phyloP scores from a whole-genome alignment of 2,888 invertebrate genomes.

The Platynereis dumerilii region DNA sequence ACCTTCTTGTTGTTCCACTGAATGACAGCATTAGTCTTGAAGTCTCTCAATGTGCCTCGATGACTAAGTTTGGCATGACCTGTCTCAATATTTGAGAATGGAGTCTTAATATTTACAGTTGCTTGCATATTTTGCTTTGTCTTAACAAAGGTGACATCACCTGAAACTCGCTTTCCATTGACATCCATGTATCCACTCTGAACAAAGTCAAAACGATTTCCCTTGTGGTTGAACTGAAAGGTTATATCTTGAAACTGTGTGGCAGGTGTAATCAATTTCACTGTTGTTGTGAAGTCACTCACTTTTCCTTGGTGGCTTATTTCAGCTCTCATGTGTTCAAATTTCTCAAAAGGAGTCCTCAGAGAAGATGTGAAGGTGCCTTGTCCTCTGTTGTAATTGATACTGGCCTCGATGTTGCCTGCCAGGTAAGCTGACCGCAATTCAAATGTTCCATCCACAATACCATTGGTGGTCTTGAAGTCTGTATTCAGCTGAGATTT shows the following conservation, averaged over 20 bases:
- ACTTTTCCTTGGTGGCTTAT: neutral
- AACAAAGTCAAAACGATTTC: slow-evolving; percentile 24
- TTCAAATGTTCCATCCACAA: neutral
- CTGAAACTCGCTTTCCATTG: neutral
- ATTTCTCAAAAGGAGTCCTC: neutral
- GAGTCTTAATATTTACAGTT: slow-evolving; percentile 21
- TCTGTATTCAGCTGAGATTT: slow-evolving; percentile 1
- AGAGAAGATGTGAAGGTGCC: neutral
- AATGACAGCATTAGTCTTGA: slow-evolving; percentile 11
- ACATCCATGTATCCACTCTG: slow-evolving; percentile 9
- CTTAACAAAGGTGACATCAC: slow-evolving; percentile 8
- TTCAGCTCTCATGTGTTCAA: neutral
- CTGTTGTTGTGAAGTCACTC: slow-evolving; percentile 13
- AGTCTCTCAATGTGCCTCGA: slow-evolving; percentile 24
- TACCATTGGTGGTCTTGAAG: neutral
- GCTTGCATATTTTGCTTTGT: neutral
- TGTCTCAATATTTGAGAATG: slow-evolving; percentile 11
- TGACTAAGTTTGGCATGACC: slow-evolving; percentile 14
- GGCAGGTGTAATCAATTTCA: slow-evolving; percentile 14
- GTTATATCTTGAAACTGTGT: neutral
- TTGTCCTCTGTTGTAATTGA: too few relatives aligned
- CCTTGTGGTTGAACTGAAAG: slow-evolving; percentile 28
- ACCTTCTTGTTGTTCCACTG: neutral
- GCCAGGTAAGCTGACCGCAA: too few relatives aligned
- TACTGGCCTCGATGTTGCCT: too few relatives aligned